Evolutionary conservation across 2,113 vertebrate genomes (phyloP).

Genomic region (Hemicordylus capensis): DNA sequence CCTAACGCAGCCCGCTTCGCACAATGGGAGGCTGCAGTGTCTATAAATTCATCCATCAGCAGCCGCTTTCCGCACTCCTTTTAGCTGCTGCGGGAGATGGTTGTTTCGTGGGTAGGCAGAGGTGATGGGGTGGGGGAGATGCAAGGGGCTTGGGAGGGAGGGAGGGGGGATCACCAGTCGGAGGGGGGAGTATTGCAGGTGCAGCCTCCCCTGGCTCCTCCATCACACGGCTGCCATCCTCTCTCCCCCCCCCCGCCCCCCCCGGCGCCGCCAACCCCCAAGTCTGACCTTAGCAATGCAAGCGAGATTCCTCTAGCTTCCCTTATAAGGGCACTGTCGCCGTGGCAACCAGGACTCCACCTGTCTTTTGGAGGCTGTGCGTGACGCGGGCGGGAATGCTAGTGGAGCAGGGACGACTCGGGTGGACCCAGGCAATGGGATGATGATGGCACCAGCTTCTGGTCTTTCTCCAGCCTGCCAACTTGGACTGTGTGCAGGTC

Average conservation of each 20-base stretch:
- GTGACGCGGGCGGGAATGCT: neutral
- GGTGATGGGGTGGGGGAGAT: neutral
- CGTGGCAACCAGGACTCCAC: constrained; percentile 90
- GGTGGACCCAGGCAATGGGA: neutral
- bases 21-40: constrained; percentile 40
- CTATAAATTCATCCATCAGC: constrained; percentile 49
- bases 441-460: neutral
- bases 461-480: constrained; percentile 3
- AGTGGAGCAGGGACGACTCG: neutral
- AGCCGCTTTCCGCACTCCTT: constrained; percentile 39
- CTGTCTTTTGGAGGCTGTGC: constrained; percentile 76
- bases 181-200: constrained; percentile 60
- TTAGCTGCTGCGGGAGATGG: neutral
- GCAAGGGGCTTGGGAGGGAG: constrained; percentile 1
- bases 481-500: neutral
- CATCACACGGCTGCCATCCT: constrained; percentile 28
- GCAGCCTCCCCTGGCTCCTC: constrained; percentile 58
- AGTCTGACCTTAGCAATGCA: constrained; percentile 82
- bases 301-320: constrained; percentile 71
- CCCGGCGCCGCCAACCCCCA: constrained; percentile 8
- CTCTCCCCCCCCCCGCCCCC: neutral
- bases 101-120: neutral
- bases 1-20: neutral
- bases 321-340: constrained; percentile 83
- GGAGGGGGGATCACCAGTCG: constrained; percentile 15